Evolutionary conservation across 2,113 vertebrate species (phyloP).

Genomic region (Drymodes brunneopygia): DNA sequence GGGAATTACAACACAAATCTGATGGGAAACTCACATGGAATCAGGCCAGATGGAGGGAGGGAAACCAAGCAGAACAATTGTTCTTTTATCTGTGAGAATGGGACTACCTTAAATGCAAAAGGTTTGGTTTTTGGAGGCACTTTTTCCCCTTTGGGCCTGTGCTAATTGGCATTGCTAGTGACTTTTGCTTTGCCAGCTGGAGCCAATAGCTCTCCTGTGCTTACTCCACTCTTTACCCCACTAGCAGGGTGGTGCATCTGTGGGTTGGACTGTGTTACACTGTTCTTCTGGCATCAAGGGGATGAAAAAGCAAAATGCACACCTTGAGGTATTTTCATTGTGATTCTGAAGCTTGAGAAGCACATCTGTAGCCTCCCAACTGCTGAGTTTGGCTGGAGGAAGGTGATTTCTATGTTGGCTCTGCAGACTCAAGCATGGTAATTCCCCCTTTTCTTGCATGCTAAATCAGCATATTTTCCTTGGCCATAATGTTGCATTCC

Average conservation of each 20-base stretch:
- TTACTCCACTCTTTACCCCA: not conserved
- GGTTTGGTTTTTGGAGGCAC: not conserved
- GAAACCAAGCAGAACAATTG: slow-evolving; percentile 10
- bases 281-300: not conserved
- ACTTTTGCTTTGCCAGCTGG: not conserved
- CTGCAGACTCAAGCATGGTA: not conserved
- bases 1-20: not conserved
- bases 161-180: not conserved
- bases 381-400: not conserved
- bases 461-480: not conserved
- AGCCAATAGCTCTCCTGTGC: not conserved
- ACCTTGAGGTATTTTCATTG: not conserved
- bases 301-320: not conserved
- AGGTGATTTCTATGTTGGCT: not conserved
- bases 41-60: not conserved
- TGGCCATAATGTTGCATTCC: not conserved
- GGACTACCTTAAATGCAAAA: slow-evolving; percentile 3
- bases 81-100: not conserved
- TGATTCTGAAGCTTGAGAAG: not conserved
- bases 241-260: not conserved
- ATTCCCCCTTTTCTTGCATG: not conserved
- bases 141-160: not conserved
- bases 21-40: slow-evolving; percentile 27
- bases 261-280: not conserved
- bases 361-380: accelerated